These are phyloP conservation scores for Abrostola triplasia DNA, from an alignment of 2,888 invertebrate species.

Conservation along the genomic window DNA sequence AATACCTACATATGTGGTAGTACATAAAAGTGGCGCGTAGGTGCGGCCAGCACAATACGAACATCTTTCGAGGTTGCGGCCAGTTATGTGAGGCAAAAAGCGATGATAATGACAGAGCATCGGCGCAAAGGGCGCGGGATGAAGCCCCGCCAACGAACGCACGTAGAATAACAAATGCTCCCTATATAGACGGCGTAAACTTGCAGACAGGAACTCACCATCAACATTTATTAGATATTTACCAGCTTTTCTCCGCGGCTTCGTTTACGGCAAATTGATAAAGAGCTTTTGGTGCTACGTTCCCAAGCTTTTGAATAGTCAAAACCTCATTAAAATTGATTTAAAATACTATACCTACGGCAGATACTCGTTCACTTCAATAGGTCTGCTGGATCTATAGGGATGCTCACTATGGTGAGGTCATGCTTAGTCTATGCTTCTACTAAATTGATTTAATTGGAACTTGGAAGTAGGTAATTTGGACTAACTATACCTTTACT, in stretches of 20 bases:
- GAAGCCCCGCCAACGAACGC: constrained; percentile 74
- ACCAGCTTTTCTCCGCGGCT: background rate
- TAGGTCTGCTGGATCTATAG: background rate
- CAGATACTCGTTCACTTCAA: background rate
- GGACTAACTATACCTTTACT: too few species aligned
- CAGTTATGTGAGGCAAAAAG: constrained; percentile 85
- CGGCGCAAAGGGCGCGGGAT: constrained; percentile 83
- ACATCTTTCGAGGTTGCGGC: constrained; percentile 73
- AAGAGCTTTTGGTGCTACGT: background rate
- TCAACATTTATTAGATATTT: constrained; percentile 25
- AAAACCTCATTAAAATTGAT: background rate
- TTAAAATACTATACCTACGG: background rate
- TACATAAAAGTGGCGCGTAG: constrained; percentile 65
- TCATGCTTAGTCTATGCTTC: background rate
- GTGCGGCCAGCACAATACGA: constrained; percentile 65
- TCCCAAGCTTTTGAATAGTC: background rate
- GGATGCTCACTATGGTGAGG: background rate
- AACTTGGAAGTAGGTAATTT: background rate
- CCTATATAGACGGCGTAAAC: constrained; percentile 57
- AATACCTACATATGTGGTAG: constrained; percentile 46
- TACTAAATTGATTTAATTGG: background rate
- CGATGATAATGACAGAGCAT: constrained; percentile 86
- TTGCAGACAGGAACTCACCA: constrained; percentile 57
- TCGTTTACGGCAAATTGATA: background rate
- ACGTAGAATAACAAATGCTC: constrained; percentile 78